These are phyloP conservation scores for Schrankia costaestrigalis DNA, from an alignment of 2,888 invertebrate genomes.

Conservation along the genomic window DNA sequence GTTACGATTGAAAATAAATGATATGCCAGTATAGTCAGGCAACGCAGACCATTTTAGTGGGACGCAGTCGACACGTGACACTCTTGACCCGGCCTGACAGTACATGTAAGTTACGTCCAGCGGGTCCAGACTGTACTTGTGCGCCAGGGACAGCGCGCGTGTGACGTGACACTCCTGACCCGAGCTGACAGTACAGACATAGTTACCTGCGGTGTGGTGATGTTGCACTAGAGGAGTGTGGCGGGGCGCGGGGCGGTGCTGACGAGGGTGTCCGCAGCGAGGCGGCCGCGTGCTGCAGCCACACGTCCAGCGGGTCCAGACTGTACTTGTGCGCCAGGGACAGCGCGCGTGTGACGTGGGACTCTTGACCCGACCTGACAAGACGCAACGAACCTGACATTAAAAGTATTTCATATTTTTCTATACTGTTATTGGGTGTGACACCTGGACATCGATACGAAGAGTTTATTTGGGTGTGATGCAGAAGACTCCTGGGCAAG, in stretches of 20 bases:
- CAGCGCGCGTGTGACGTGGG: constrained; percentile 44
- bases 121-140: constrained; percentile 45
- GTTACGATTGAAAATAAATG: too few relatives aligned
- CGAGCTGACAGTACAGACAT: not conserved
- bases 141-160: constrained; percentile 38
- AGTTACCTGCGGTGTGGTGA: not conserved
- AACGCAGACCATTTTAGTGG: too few relatives aligned
- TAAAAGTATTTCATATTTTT: too few relatives aligned
- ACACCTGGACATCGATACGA: too few relatives aligned
- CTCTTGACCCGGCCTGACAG: not conserved
- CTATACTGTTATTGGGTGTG: too few relatives aligned
- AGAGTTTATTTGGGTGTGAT: too few relatives aligned
- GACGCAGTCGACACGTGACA: not conserved
- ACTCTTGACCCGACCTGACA: constrained; percentile 39
- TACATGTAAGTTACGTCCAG: constrained; percentile 34
- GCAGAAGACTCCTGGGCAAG: too few relatives aligned
- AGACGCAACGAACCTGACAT: too few relatives aligned
- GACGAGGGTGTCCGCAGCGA: constrained; percentile 15
- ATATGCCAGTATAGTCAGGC: too few relatives aligned
- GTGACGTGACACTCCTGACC: not conserved
- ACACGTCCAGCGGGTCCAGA: constrained; percentile 49
- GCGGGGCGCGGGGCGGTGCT: constrained; percentile 14
- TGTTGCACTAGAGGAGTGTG: not conserved
- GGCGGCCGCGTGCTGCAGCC: constrained; percentile 58
- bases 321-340: constrained; percentile 50